Base-by-base conservation (phyloP, 23 tunicate species). In the Pegea sp. region DNA sequence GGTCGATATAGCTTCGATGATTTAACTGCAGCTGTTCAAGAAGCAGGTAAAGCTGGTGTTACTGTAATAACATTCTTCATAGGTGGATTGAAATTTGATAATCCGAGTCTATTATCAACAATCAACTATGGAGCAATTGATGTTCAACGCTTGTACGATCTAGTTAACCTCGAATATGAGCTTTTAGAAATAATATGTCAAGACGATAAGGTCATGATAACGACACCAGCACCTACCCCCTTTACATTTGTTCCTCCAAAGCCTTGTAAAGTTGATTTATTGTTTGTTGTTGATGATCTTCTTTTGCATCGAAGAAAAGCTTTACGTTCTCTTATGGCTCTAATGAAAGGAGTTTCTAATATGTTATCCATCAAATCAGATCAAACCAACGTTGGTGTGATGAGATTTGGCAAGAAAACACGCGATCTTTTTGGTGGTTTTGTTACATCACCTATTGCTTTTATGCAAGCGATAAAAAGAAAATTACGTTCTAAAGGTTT, bases 221-320 rank as follows among this genome's bases (percentile, higher is more conserved):
- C 78, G 23, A 61, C 68, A 26, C 48, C 62, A 5, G 30, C 54
- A n/a, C 53, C 74, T 1, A 26, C 61, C 0, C 61, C 72, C 0
- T 34, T 38, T 7, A 18, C 54, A 13, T 20, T 56, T 18, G 34
- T 52, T 26, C 59, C 67, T 7, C n/a, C 44, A 25, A 22, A 18
- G 6, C 72, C 81, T 3, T 74, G 81, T 32, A 66, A 43, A 29
- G 59, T 58, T 23, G 81, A 74, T 38, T 34, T 52, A 1, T 31
- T 74, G 29, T 74, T 74, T 34, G 30, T 66, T 23, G 44, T 74
- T 21, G 81, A 74, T 29, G 81, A 65, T 27, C 68, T 31, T 26
- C 28, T 74, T 1, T 25, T 58, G 24, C 24, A 60, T 20, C 27
- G 49, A 13, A 5, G 22, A 30, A 30, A 23, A 31, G 32, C 64